Percentiles rank a stretch among this genome's conserved stretches.
Conservation (phyloP, 2,113 vertebrate genomes). For the Nothocercus nigrocapillus region DNA sequence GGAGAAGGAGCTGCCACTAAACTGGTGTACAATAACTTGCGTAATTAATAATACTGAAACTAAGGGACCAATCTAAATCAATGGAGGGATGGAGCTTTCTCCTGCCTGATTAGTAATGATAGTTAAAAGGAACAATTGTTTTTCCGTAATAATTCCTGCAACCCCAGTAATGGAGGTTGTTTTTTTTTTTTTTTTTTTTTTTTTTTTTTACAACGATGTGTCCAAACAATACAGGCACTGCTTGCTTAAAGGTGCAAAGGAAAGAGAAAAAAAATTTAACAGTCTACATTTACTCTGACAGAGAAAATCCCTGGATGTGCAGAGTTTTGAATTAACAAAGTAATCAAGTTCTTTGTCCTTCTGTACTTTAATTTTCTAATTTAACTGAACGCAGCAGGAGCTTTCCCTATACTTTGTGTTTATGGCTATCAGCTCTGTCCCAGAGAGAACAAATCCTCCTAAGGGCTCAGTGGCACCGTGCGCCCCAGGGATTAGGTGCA, state of each 20-base stretch:
- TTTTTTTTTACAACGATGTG: neutral
- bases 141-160: conserved; percentile 30
- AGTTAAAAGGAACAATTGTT: conserved; percentile 38
- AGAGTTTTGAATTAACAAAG: neutral
- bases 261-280: neutral
- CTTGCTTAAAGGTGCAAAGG: neutral
- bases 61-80: conserved; percentile 66
- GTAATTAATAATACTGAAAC: conserved; percentile 76
- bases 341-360: neutral
- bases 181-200: conserved; percentile 12
- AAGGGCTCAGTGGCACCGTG: neutral
- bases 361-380: neutral
- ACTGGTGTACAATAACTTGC: conserved; percentile 27
- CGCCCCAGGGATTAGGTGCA: neutral
- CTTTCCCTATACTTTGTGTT: neutral
- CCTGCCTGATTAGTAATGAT: conserved; percentile 50
- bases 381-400: neutral
- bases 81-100: conserved; percentile 25
- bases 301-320: neutral
- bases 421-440: neutral
- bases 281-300: neutral
- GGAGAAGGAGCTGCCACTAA: conserved; percentile 17
- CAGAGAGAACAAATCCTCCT: neutral
- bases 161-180: neutral
- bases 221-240: neutral